Base-by-base conservation (phyloP, 2,113 vertebrate genomes). In the Sitta europaea region DNA sequence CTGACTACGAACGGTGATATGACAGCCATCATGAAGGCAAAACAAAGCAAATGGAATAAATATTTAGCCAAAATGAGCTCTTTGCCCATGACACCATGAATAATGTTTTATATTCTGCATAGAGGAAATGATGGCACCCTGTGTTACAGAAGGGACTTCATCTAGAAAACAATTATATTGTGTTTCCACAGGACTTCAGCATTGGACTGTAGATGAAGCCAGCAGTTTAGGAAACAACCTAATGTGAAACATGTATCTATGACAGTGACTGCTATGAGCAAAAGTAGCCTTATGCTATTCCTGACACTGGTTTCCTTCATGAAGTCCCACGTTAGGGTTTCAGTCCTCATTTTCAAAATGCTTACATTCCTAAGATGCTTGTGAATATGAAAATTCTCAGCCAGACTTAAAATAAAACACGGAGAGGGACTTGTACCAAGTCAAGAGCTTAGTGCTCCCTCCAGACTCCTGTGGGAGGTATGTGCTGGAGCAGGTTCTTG, bases 1-100 rank as follows among this genome's bases (percentile, higher is more conserved):
- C 42, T 68, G 57, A 48, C 22, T 29, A 57, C 0, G 0, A 74
- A 21, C 8, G 61, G 23, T 0, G 7, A 10, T 29, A 3, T 31
- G 50, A n/a, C 15, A 65, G 36, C 36, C 23, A 58, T 36, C 17
- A 80, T 45, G 29, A 80, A 43, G 59, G 18, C 33, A 86, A 86
- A 40, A 27, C 8, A 19, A 86, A 76, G 42, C 4, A 76, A 68
- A 59, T 1, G 1, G 31, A 54, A 8, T 20, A 43, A n/a, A 11
- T 18, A 82, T 85, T 90, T 65, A 86, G 31, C n/a, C 29, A 66
- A 13, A 78, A 78, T 9, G 11, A 73, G 17, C 12, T 88, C 50
- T 58, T 86, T 83, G 31, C 4, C 3, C 11, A 2, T 33, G 19
- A 35, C 13, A 45, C 10, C 28, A 45, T 23, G 5, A 84, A 62